Evolutionary conservation across 2,888 invertebrate species (phyloP), one percentile per base, ranked within the genome.

Genomic region (Didymodactylos carnosus): DNA sequence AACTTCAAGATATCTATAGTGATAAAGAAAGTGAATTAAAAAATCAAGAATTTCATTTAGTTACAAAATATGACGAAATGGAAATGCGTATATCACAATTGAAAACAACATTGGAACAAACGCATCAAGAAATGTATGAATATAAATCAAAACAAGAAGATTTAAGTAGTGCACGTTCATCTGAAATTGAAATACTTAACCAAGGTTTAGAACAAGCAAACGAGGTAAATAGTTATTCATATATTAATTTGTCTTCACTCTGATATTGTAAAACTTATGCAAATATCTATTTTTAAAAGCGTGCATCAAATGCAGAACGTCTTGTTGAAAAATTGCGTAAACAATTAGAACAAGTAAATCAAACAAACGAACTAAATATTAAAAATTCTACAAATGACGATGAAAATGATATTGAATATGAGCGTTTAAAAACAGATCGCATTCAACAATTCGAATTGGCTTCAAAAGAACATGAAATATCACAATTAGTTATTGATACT

Each of bases 381-480:
- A 39, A 80, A 82, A 49, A 83, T 83, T 78, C 82, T 84, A n/a
- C n/a, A n/a, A n/a, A n/a, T n/a, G n/a, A n/a, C n/a, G 82, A 84
- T 77, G 83, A 83, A 77, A 29, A 11, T 14, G 81, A 84, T 75
- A 82, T 82, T 80, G 83, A 83, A 81, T 82, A 83, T 78, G 82
- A 82, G 81, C 80, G 84, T 72, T n/a, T n/a, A n/a, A 43, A 35
- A 39, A 19, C 46, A 46, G 4, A 69, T 73, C 49, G 40, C 53
- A 71, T 71, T 23, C 85, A 91, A 81, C 91, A 93, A 85, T 88
- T 88, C 79, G 92, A 94, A 85, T 87, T 94, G 79, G 91, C 91
- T 82, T 89, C 92, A 85, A 95, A 94, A 87, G 94, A 94, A 84
- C 94, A 92, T 89, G 93, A 94, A 91, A 94, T 94, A 84, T 88